Conservation (phyloP, 2,113 vertebrate species). For the Melanerpes formicivorus region DNA sequence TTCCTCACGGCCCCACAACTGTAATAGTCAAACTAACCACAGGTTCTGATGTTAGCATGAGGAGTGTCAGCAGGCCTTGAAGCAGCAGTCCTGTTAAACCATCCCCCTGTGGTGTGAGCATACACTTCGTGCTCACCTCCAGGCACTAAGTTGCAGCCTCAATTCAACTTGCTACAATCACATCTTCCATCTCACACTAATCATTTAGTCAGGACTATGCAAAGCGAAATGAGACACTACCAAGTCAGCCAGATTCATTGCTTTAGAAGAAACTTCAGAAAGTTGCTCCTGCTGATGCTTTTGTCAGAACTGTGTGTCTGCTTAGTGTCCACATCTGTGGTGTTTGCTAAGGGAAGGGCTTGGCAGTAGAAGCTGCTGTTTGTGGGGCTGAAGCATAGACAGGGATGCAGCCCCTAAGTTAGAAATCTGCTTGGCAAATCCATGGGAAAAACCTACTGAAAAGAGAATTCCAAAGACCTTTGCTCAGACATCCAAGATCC, state of each 20-base stretch:
- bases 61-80: neutral
- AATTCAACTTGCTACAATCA: neutral
- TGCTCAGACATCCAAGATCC: neutral
- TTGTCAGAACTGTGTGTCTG: neutral
- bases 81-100: neutral
- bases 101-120: neutral
- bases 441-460: neutral
- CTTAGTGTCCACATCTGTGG: neutral
- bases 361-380: neutral
- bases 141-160: neutral
- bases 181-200: neutral
- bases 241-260: neutral
- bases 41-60: neutral
- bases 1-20: neutral
- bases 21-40: constrained; percentile 1
- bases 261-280: neutral
- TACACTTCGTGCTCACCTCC: neutral
- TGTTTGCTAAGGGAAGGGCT: neutral
- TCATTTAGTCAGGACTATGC: neutral
- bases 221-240: constrained; percentile 16
- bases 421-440: neutral
- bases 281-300: neutral
- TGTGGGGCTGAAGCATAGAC: neutral
- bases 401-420: neutral
- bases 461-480: neutral